A percentile compares a stretch with the other conserved stretches of the same genome.
These are phyloP conservation scores for Cheilosia vulpina DNA, from an alignment of 2,888 invertebrate genomes.

Conservation along the genomic window DNA sequence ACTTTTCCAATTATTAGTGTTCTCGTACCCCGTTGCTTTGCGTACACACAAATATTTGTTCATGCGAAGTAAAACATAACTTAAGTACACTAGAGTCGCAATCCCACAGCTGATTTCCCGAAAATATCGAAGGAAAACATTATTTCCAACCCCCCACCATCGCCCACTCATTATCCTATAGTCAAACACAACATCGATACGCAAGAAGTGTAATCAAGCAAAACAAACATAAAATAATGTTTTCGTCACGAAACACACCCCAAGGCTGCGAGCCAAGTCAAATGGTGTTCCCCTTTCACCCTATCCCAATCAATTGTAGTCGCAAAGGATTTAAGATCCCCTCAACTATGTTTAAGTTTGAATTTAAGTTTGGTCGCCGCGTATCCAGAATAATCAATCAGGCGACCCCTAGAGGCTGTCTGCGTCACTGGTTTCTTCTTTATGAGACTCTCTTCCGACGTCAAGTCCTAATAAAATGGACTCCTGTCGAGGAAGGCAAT, in stretches of 20 bases:
- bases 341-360: conserved; percentile 32
- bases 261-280: conserved; percentile 29
- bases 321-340: conserved; percentile 54
- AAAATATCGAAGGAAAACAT: conserved; percentile 22
- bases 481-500: conserved; percentile 17
- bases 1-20: conserved; percentile 71
- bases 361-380: conserved; percentile 45
- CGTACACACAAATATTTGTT: conserved; percentile 34
- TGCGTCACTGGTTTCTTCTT: too few species aligned
- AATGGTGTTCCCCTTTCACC: conserved; percentile 20
- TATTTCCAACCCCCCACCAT: not conserved
- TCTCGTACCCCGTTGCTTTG: conserved; percentile 4
- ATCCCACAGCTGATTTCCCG: conserved; percentile 47
- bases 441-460: not conserved
- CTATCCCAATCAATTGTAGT: conserved; percentile 17
- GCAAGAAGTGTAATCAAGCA: conserved; percentile 60
- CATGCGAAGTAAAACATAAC: conserved; percentile 47
- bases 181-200: conserved; percentile 46
- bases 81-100: conserved; percentile 21
- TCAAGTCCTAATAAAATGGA: conserved; percentile 4
- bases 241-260: conserved; percentile 56
- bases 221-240: conserved; percentile 62
- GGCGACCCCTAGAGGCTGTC: conserved; percentile 9
- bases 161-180: conserved; percentile 64
- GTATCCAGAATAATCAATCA: conserved; percentile 65